These are phyloP conservation scores for Idaea dimidiata DNA, from an alignment of 2,888 invertebrate species.

Conservation along the genomic window DNA sequence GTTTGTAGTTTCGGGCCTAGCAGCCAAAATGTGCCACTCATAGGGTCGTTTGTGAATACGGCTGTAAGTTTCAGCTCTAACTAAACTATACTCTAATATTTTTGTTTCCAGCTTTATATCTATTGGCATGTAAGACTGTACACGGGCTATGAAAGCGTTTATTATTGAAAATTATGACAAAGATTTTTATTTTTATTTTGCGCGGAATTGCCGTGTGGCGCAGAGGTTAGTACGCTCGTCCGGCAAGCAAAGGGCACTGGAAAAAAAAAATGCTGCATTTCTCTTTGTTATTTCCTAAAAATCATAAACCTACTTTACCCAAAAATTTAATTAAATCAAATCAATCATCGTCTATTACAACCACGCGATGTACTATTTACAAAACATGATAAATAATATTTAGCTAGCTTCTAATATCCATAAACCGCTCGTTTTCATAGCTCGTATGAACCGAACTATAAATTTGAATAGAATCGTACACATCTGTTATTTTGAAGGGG, in stretches of 20 bases:
- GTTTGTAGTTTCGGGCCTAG: too few species aligned
- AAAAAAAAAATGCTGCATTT: too few species aligned
- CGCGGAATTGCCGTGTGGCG: too few species aligned
- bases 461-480: not conserved
- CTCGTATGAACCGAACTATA: not conserved
- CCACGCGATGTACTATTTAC: not conserved
- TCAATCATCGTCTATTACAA: not conserved
- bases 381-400: not conserved
- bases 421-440: not conserved
- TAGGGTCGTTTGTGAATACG: too few species aligned
- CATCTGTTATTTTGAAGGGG: not conserved
- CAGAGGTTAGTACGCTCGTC: too few species aligned
- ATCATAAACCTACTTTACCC: not conserved
- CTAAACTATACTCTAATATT: not conserved
- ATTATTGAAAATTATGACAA: not conserved
- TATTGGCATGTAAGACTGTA: not conserved
- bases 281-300: too few species aligned
- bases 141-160: not conserved
- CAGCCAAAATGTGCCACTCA: too few species aligned
- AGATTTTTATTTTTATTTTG: not conserved
- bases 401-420: not conserved
- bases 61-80: not conserved
- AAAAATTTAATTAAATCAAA: not conserved
- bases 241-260: too few species aligned
- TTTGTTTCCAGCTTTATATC: not conserved